Base-by-base conservation (phyloP, 2,888 invertebrate species). In the Azorinus chamasolen region DNA sequence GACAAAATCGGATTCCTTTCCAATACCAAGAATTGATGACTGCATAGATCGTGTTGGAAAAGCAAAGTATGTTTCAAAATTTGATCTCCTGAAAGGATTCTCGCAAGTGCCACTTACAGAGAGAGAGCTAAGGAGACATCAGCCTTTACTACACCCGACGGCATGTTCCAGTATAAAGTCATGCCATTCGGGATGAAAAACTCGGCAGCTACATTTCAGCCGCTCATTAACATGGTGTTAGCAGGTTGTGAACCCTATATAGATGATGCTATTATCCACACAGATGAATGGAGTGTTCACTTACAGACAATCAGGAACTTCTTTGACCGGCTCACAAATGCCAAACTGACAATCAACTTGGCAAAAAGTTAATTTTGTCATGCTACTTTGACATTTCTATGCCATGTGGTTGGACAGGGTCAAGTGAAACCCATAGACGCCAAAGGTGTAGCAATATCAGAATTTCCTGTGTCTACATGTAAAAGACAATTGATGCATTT, bases 161-260 rank as follows among this genome's bases (percentile, higher is more conserved):
- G 80, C 2, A 32, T 80, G 1, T 84, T 46, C 41, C 71, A 83
- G 54, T 83, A 79, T 39, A 70, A 72, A 24, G 84, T 82, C 5
- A 79, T 83, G 75, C 79, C 75, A 12, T 83, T 85, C 54, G 84
- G 83, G 6, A 75, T 86, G 75, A 78, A 79, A 64, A 82, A 78
- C 41, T 53, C 74, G 8, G 62, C 75, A 12, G 77, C 75, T 4
- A 78, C 77, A 0, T 86, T 83, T 53, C 76, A 80, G 32, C 48
- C 82, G 1, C 55, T 83, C n/a, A 48, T 83, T 5, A 78, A 81
- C 41, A 27, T 6, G 2, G 37, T 80, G 0, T 51, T 70, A 1
- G 14, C 57, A 37, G 58, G 68, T 3, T 69, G 58, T 48, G 66
- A 74, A 2, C 71, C 63, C 1, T 84, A 81, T 41, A 76, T 84